A percentile compares a stretch with the other conserved stretches of the same genome.
phyloP scores from a whole-genome alignment of 1,140 invertebrate species.

The Schlechtendalia chinensis region DNA sequence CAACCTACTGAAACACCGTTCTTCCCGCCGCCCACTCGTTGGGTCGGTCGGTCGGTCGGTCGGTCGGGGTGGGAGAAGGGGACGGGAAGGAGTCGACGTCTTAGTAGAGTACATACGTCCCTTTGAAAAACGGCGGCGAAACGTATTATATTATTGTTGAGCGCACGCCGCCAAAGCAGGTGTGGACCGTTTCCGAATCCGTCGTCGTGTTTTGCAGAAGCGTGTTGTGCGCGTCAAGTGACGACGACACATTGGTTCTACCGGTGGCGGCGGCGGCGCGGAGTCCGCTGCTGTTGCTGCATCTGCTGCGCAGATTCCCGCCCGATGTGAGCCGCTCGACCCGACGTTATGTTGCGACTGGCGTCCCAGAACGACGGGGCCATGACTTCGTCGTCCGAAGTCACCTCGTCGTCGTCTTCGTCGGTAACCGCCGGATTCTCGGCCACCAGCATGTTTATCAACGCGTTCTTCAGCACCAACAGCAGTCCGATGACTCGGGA shows the following conservation, averaged over 20 bases:
- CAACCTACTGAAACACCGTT: too few relatives aligned
- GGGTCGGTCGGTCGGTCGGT: too few relatives aligned
- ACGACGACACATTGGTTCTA: too few relatives aligned
- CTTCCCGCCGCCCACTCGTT: too few relatives aligned
- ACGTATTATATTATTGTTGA: not conserved
- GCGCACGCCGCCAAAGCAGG: too few relatives aligned
- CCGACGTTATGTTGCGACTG: conserved; percentile 25
- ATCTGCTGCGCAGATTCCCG: not conserved
- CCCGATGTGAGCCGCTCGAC: not conserved
- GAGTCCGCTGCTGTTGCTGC: not conserved
- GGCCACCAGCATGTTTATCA: conserved; percentile 45
- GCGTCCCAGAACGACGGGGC: conserved; percentile 40
- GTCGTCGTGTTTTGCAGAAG: conserved; percentile 24
- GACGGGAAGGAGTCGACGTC: too few relatives aligned
- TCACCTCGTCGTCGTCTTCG: conserved; percentile 40
- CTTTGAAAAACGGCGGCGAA: conserved; percentile 13
- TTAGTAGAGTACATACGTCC: not conserved
- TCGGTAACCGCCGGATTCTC: conserved; percentile 17
- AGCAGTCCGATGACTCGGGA: conserved; percentile 44
- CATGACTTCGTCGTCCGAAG: conserved; percentile 44
- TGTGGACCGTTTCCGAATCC: conserved; percentile 14
- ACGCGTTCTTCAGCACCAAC: conserved; percentile 43
- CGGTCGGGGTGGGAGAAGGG: too few relatives aligned
- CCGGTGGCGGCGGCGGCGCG: too few relatives aligned
- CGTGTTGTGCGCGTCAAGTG: too few relatives aligned